Evolutionary conservation across 2,888 invertebrate genomes (phyloP).

Genomic region (Drosophila colorata): DNA sequence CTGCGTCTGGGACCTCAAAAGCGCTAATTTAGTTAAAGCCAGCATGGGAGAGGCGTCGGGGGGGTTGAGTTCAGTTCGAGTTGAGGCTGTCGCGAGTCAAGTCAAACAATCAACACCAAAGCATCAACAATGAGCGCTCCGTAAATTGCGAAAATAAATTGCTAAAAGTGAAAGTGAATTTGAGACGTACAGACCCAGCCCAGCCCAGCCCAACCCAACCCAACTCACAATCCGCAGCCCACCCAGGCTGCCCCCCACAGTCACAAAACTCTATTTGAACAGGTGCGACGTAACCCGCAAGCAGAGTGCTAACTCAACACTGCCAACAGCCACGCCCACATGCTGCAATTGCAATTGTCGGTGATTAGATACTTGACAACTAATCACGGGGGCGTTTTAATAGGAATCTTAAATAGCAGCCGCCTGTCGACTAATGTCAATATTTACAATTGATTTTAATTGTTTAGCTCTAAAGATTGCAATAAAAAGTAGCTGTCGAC

Average conservation of each 20-base stretch:
- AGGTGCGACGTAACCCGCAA: conserved; percentile 20
- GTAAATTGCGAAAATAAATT: conserved; percentile 63
- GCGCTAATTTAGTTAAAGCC: conserved; percentile 30
- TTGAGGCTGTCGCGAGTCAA: conserved; percentile 19
- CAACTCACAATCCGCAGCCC: neutral
- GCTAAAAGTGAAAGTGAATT: conserved; percentile 68
- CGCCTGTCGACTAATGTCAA: conserved; percentile 31
- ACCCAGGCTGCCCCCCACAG: neutral
- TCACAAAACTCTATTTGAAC: conserved; percentile 4
- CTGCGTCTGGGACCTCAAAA: conserved; percentile 7
- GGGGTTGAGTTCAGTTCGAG: conserved; percentile 24
- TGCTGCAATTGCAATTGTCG: conserved; percentile 10
- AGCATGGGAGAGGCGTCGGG: neutral
- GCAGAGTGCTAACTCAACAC: conserved; percentile 12
- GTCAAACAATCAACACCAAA: conserved; percentile 21
- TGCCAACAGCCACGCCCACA: conserved; percentile 45
- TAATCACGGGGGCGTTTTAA: conserved; percentile 40
- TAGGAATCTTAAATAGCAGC: conserved; percentile 12
- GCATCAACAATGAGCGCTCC: conserved; percentile 16
- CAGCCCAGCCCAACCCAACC: neutral
- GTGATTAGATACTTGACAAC: conserved; percentile 4
- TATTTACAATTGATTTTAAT: conserved; percentile 46
- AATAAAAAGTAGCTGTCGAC: neutral
- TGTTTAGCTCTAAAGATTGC: conserved; percentile 6
- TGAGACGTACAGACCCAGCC: conserved; percentile 7